Evolutionary conservation across 2,113 vertebrate genomes (phyloP), one percentile per base, ranked within the genome.

Genomic region (Hemiprocne comata): DNA sequence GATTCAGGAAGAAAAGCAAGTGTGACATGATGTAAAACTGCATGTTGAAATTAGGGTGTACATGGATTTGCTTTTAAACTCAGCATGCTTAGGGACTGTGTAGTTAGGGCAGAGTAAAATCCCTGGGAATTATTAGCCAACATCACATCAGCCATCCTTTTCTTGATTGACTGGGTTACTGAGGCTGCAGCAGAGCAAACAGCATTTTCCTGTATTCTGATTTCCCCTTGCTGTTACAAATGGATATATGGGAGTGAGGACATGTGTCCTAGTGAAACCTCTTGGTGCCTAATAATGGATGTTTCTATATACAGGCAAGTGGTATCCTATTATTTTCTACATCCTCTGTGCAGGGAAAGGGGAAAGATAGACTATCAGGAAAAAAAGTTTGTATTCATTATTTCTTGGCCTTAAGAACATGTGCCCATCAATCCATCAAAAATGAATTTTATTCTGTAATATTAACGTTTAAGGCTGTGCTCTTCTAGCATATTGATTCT

Each of bases 401-500:
- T 91, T 93, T 95, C 88, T 95, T 97, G 88, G 94, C 96, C 97
- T 98, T 97, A 98, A 98, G 97, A 98, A 98, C 98, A 97, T 93
- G 67, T 90, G 95, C 85, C 95, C 77, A 94, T 97, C 96, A 95
- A 98, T 98, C 98, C 97, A 97, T 98, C 98, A 98, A 97, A 98
- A 98, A 66, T 46, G 57, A 98, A 97, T 98, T 98, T 98, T 98
- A 97, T 97, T 98, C 97, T 96, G 94, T 98, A 98, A 97, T 98
- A 97, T 98, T 98, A 98, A 97, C 82, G 74, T 98, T 98, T 98
- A 97, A 97, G 97, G 97, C 97, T 65, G 96, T 97, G 90, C 96
- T 98, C 87, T 98, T 97, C 97, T 97, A 94, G 92, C 10, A 7
- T 98, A 98, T 98, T 95, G 98, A 98, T 98, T 98, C 98, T 98